These are phyloP conservation scores for Heliconius ismenius DNA, from an alignment of 2,888 invertebrate species.

Conservation along the genomic window DNA sequence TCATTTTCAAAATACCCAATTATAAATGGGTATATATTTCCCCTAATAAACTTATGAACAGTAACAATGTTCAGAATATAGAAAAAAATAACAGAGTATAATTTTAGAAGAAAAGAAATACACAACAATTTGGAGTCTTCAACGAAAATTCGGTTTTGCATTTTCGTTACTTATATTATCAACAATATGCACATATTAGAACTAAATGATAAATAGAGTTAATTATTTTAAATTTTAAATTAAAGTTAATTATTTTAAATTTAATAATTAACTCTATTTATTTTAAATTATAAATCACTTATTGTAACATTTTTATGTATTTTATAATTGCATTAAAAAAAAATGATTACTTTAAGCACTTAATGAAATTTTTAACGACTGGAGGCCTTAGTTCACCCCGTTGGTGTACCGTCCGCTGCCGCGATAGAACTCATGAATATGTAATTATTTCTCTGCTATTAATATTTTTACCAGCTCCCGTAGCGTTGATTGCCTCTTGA, in stretches of 20 bases:
- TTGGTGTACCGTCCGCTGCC: conserved; percentile 48
- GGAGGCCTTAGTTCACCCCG: conserved; percentile 64
- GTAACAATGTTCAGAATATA: background rate
- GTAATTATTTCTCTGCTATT: conserved; percentile 80
- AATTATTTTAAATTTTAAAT: too few relatives aligned
- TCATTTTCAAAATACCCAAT: background rate
- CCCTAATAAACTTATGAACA: background rate
- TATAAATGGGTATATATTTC: background rate
- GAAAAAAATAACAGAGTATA: background rate
- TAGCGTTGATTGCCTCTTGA: conserved; percentile 82
- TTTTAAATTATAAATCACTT: too few relatives aligned
- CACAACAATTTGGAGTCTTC: background rate
- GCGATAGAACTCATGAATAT: conserved; percentile 76
- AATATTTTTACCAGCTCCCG: conserved; percentile 80
- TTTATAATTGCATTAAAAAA: background rate
- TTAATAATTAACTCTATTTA: too few relatives aligned
- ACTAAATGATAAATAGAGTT: background rate
- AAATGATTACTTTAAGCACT: background rate
- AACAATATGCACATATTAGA: background rate
- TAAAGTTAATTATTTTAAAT: too few relatives aligned
- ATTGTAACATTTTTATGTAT: too few relatives aligned
- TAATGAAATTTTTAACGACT: conserved; percentile 45
- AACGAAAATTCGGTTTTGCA: too few relatives aligned
- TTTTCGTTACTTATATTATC: background rate
- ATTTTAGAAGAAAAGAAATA: background rate